phyloP scores from a whole-genome alignment of 2,888 invertebrate species.

The Hesperia comma region DNA sequence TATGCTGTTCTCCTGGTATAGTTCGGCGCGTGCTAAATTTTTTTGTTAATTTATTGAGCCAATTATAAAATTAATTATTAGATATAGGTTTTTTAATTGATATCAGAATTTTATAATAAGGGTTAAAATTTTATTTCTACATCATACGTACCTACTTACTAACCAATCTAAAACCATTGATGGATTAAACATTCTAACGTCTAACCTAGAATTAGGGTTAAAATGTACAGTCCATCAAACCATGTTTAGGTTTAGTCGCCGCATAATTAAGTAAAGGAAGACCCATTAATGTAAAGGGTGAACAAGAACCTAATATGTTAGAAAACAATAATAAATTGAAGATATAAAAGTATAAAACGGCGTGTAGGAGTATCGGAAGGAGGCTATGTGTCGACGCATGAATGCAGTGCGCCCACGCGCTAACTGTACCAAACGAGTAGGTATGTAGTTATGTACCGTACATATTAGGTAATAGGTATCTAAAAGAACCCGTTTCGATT shows the following conservation, averaged over 20 bases:
- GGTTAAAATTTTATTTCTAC: too few relatives aligned
- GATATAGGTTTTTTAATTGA: not conserved
- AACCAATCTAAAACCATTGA: too few relatives aligned
- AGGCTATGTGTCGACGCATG: conserved; percentile 53
- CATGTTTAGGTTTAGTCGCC: too few relatives aligned
- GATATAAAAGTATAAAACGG: conserved; percentile 39
- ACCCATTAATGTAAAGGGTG: not conserved
- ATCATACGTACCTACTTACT: too few relatives aligned
- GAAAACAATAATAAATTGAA: conserved; percentile 38
- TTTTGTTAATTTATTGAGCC: conserved; percentile 1
- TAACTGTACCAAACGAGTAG: conserved; percentile 65
- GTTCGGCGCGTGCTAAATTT: conserved; percentile 14
- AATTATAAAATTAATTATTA: conserved; percentile 8
- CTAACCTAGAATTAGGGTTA: too few relatives aligned
- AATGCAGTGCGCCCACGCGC: conserved; percentile 67
- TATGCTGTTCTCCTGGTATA: conserved; percentile 24
- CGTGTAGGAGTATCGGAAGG: conserved; percentile 59
- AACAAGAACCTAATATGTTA: conserved; percentile 19
- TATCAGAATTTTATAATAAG: not conserved
- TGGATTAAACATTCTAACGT: too few relatives aligned
- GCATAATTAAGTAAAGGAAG: too few relatives aligned
- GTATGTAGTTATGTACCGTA: conserved; percentile 35
- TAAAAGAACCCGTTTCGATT: conserved; percentile 28
- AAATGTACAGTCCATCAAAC: too few relatives aligned
- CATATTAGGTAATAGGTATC: conserved; percentile 44